phyloP scores from a whole-genome alignment of 2,113 vertebrate genomes.

The Eulemur macaco region DNA sequence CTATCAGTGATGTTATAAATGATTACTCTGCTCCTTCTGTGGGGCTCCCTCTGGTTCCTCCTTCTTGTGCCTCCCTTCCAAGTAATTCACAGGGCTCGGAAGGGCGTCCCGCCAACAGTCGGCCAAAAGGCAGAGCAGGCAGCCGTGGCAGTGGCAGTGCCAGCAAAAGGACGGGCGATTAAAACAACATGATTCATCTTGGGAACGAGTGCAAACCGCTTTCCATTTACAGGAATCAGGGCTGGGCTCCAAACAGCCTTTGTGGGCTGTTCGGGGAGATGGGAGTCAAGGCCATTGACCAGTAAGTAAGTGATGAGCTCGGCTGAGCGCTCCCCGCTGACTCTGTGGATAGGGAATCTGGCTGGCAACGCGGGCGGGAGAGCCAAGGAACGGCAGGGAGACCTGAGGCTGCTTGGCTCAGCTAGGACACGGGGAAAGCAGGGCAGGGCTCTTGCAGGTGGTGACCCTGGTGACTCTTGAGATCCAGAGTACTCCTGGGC shows the following conservation, averaged over 20 bases:
- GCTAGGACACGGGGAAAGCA: not conserved
- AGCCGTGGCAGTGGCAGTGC: slow-evolving; percentile 69
- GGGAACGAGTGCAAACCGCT: slow-evolving; percentile 64
- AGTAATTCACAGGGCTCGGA: slow-evolving; percentile 55
- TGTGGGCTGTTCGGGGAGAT: not conserved
- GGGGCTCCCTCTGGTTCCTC: not conserved
- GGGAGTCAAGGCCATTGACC: slow-evolving; percentile 56
- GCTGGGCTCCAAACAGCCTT: slow-evolving; percentile 60
- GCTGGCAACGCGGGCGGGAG: not conserved
- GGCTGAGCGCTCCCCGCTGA: slow-evolving; percentile 60
- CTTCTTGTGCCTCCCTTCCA: not conserved
- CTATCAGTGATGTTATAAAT: slow-evolving; percentile 20
- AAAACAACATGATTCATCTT: slow-evolving; percentile 82
- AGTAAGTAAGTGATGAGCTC: slow-evolving; percentile 63
- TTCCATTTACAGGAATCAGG: slow-evolving; percentile 73
- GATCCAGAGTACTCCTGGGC: not conserved
- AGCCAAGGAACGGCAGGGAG: not conserved
- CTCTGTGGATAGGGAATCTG: not conserved
- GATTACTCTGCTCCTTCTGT: not conserved
- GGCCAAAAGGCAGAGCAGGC: slow-evolving; percentile 77
- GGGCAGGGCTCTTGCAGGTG: not conserved
- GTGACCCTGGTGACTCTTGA: not conserved
- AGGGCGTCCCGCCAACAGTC: slow-evolving; percentile 61
- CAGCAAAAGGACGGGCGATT: slow-evolving; percentile 75
- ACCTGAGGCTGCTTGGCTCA: not conserved